These are phyloP conservation scores for Anguilla marmorata DNA, from an alignment of 2,797 vertebrate genomes.

Conservation along the genomic window DNA sequence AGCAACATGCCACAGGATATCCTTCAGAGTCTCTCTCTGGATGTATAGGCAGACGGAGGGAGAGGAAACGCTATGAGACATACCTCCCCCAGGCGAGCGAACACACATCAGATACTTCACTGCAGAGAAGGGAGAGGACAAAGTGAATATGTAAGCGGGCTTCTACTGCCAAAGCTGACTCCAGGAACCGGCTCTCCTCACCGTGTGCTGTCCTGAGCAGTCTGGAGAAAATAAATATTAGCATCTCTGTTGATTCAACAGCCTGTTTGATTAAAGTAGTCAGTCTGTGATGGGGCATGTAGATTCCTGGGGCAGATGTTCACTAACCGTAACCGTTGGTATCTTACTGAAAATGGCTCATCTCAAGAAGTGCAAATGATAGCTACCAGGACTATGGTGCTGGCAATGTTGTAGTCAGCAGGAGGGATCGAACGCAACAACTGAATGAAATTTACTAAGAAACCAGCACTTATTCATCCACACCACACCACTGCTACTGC, in stretches of 20 bases:
- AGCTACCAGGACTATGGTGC: not conserved
- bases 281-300: not conserved
- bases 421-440: not conserved
- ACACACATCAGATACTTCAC: not conserved
- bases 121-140: not conserved
- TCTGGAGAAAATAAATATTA: constrained; percentile 18
- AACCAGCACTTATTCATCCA: constrained; percentile 29
- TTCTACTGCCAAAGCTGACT: not conserved
- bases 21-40: not conserved
- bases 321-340: not conserved
- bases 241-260: not conserved
- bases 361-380: not conserved
- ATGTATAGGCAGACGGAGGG: not conserved
- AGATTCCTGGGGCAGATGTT: not conserved
- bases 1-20: not conserved
- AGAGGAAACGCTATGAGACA: not conserved
- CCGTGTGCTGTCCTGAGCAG: not conserved
- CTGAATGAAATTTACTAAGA: not conserved
- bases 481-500: constrained; percentile 57
- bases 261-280: not conserved
- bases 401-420: not conserved
- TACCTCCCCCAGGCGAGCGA: not conserved
- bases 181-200: not conserved
- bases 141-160: not conserved
- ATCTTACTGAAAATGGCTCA: not conserved